Evolutionary conservation across 2,113 vertebrate genomes (phyloP).

Genomic region (Ardeotis arabs): DNA sequence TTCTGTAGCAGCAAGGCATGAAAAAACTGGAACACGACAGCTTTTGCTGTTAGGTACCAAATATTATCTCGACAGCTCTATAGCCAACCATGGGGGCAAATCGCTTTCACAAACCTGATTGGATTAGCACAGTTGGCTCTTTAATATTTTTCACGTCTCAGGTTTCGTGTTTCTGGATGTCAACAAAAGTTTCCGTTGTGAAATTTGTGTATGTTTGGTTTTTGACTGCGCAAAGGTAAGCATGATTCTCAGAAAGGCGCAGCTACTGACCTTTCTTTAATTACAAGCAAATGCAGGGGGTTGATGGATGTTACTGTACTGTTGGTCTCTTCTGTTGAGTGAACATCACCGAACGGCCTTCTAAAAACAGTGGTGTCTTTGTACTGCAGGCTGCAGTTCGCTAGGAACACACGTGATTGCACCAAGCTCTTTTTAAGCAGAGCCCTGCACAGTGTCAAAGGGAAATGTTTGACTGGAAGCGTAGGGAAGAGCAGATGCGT

Average conservation of each 20-base stretch:
- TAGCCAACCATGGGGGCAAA: neutral
- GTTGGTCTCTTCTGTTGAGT: slow-evolving; percentile 32
- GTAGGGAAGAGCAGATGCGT: slow-evolving; percentile 47
- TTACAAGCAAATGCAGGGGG: slow-evolving; percentile 37
- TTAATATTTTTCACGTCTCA: slow-evolving; percentile 37
- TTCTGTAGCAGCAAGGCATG: neutral
- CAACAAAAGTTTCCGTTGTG: slow-evolving; percentile 16
- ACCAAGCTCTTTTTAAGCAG: slow-evolving; percentile 56
- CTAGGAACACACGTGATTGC: slow-evolving; percentile 69
- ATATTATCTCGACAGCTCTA: slow-evolving; percentile 15
- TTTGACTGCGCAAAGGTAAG: slow-evolving; percentile 42
- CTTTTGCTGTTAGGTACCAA: slow-evolving; percentile 26
- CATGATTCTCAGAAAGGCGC: neutral
- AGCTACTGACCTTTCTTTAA: slow-evolving; percentile 59
- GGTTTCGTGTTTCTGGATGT: neutral
- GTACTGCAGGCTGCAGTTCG: slow-evolving; percentile 43
- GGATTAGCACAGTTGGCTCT: neutral
- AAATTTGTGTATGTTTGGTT: slow-evolving; percentile 45
- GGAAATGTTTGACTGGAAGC: slow-evolving; percentile 74
- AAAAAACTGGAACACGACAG: slow-evolving; percentile 10
- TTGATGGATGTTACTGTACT: slow-evolving; percentile 28
- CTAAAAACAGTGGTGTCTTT: slow-evolving; percentile 68
- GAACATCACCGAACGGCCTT: slow-evolving; percentile 10
- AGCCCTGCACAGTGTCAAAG: slow-evolving; percentile 63
- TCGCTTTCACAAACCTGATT: slow-evolving; percentile 27